phyloP scores from a whole-genome alignment of 2,113 vertebrate genomes.

The Apistogramma diplotaenia region DNA sequence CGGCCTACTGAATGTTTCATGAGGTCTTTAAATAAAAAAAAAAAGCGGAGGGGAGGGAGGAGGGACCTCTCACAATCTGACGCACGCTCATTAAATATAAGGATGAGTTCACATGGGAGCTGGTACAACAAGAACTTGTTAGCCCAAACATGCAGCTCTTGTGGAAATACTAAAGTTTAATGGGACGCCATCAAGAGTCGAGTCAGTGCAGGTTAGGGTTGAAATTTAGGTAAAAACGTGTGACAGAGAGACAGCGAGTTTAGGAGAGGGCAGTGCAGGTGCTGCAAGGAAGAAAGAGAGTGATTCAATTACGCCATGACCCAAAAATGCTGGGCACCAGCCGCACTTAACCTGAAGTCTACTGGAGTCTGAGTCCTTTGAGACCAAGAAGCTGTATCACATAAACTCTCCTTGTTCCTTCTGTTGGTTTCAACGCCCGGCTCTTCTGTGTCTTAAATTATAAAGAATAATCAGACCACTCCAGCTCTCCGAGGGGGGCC shows the following conservation, averaged over 20 bases:
- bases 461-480: conserved; percentile 51
- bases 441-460: conserved; percentile 47
- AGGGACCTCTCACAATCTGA: conserved; percentile 27
- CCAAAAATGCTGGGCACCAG: conserved; percentile 45
- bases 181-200: neutral
- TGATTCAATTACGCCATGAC: conserved; percentile 47
- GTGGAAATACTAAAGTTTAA: conserved; percentile 19
- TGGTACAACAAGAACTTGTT: conserved; percentile 41
- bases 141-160: conserved; percentile 37
- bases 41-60: accelerated
- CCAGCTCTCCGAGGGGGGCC: conserved; percentile 30
- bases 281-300: neutral
- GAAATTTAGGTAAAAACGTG: neutral
- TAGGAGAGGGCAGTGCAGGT: neutral
- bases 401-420: conserved; percentile 27
- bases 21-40: neutral
- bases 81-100: conserved; percentile 60
- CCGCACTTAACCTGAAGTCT: conserved; percentile 37
- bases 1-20: conserved; percentile 70
- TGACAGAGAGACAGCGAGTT: neutral
- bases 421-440: conserved; percentile 6
- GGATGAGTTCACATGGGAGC: conserved; percentile 46
- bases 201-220: conserved; percentile 8
- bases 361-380: conserved; percentile 5
- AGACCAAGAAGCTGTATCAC: conserved; percentile 2